Evolutionary conservation across 2,113 vertebrate genomes (phyloP).

Genomic region (Saimiri boliviensis): DNA sequence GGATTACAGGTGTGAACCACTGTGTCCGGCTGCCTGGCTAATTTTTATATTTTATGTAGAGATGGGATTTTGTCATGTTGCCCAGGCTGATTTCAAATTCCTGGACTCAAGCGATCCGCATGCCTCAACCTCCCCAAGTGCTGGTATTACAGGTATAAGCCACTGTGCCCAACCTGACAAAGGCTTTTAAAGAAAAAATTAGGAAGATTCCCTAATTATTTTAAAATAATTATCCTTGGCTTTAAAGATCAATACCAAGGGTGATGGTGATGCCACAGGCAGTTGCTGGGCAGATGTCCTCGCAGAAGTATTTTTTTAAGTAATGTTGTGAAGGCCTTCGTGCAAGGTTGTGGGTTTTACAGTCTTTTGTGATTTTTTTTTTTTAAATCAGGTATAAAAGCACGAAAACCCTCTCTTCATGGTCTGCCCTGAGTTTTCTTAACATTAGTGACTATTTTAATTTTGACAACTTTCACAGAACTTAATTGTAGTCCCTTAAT

Average conservation of each 20-base stretch:
- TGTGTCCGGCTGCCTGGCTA: not conserved
- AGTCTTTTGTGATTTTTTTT: not conserved
- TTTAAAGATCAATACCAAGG: not conserved
- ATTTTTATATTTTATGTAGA: not conserved
- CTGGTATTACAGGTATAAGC: not conserved
- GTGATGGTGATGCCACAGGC: not conserved
- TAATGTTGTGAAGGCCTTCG: not conserved
- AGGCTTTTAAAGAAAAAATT: not conserved
- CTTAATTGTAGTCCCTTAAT: constrained; percentile 6
- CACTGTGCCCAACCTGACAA: not conserved
- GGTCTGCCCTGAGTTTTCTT: not conserved
- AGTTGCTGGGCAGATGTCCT: not conserved
- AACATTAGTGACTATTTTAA: not conserved
- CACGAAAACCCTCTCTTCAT: not conserved
- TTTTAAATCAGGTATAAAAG: not conserved
- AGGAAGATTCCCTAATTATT: not conserved
- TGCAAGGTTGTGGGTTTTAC: not conserved
- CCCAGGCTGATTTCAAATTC: not conserved
- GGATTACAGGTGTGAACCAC: not conserved
- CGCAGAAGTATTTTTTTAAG: not conserved
- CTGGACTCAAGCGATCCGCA: not conserved
- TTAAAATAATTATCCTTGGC: not conserved
- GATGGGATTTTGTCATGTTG: not conserved
- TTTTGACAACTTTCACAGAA: not conserved
- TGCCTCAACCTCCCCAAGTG: not conserved